Percentiles rank a stretch among this genome's conserved stretches.
These are phyloP conservation scores for Eidolon dupreanum DNA, from an alignment of 2,797 vertebrate genomes.

Conservation along the genomic window DNA sequence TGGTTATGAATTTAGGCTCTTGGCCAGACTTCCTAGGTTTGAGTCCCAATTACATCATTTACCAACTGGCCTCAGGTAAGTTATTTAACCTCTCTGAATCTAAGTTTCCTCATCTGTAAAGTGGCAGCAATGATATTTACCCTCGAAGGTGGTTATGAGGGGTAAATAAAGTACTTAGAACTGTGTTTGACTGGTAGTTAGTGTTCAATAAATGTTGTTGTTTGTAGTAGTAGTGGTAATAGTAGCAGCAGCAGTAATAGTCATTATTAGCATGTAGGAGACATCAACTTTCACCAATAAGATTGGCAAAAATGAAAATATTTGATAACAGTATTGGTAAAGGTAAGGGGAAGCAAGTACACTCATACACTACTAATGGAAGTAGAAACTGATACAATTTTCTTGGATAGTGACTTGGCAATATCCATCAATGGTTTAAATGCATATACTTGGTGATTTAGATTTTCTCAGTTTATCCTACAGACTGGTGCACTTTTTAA, in stretches of 20 bases:
- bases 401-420: background rate
- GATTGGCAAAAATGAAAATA: background rate
- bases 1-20: background rate
- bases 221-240: background rate
- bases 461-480: background rate
- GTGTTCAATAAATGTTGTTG: background rate
- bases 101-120: background rate
- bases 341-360: background rate
- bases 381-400: background rate
- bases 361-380: background rate
- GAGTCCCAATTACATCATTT: background rate
- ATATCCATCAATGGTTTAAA: conserved; percentile 23
- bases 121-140: background rate
- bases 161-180: background rate
- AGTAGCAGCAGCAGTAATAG: background rate
- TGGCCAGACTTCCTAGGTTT: background rate
- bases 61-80: background rate
- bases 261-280: background rate
- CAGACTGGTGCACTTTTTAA: background rate
- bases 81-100: background rate
- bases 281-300: background rate
- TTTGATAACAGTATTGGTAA: background rate
- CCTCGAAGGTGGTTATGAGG: background rate
- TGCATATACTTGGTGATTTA: background rate
- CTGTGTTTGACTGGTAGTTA: conserved; percentile 6